phyloP scores from a whole-genome alignment of 2,888 invertebrate genomes.

The Chymomyza amoena region DNA sequence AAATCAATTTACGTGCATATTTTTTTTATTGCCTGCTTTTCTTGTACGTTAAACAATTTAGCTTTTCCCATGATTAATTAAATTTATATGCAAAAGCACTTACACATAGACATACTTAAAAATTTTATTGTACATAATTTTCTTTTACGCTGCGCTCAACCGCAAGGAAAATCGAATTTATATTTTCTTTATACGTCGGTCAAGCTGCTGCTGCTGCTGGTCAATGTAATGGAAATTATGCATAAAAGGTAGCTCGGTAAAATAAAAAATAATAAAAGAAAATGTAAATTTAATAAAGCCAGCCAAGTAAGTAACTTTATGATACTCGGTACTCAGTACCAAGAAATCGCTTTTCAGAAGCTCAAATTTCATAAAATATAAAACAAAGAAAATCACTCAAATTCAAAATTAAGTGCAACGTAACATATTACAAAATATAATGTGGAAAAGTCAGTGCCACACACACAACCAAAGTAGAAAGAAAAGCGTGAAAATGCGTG shows the following conservation, averaged over 20 bases:
- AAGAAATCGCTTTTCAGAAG: constrained; percentile 30
- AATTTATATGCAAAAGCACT: background rate
- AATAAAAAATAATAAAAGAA: constrained; percentile 1
- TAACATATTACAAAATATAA: constrained; percentile 60
- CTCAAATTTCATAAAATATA: constrained; percentile 13
- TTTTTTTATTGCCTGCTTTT: background rate
- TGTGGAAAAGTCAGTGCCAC: constrained; percentile 50
- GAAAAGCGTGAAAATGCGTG: constrained; percentile 63
- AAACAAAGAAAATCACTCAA: constrained; percentile 66
- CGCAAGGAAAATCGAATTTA: background rate
- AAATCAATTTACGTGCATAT: constrained; percentile 33
- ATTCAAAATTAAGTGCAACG: constrained; percentile 42
- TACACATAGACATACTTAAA: background rate
- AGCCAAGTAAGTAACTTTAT: constrained; percentile 35
- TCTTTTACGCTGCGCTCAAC: background rate
- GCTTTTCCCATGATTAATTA: background rate
- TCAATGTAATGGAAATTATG: background rate
- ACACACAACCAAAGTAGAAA: constrained; percentile 17
- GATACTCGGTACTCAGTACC: constrained; percentile 47
- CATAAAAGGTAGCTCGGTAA: background rate
- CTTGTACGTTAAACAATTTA: background rate
- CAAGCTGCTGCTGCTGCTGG: background rate
- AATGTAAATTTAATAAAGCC: constrained; percentile 64
- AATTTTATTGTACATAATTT: background rate
- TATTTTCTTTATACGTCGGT: background rate